Evolutionary conservation across 2,113 vertebrate genomes (phyloP).

Genomic region (Myrmecobius fasciatus): DNA sequence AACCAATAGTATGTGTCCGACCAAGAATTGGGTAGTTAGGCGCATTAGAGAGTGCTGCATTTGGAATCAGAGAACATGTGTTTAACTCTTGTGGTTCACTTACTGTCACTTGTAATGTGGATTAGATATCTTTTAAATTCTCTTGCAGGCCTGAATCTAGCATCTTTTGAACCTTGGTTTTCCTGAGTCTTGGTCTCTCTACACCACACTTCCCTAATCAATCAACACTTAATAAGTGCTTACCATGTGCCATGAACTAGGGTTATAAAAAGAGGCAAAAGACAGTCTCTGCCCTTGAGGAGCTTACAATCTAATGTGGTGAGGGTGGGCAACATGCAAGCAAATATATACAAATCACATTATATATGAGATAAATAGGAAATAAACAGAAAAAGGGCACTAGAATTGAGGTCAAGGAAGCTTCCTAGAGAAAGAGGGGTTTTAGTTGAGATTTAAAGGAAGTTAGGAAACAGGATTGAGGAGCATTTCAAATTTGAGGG

Average conservation of each 20-base stretch:
- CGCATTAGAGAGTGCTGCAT: not conserved
- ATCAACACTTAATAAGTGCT: too few relatives aligned
- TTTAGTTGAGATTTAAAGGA: not conserved
- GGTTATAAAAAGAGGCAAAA: not conserved
- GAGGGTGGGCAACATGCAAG: not conserved
- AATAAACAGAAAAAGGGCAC: not conserved
- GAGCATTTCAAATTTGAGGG: not conserved
- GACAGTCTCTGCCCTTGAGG: not conserved
- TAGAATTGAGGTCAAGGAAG: not conserved
- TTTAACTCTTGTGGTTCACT: not conserved
- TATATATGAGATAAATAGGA: not conserved
- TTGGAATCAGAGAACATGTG: not conserved
- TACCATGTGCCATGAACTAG: not conserved
- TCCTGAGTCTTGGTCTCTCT: not conserved
- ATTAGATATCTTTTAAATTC: not conserved
- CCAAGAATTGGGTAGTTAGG: not conserved
- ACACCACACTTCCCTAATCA: too few relatives aligned
- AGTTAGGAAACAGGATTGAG: not conserved
- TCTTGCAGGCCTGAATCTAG: not conserved
- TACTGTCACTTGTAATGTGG: not conserved
- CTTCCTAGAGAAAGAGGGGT: not conserved
- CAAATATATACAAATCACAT: not conserved
- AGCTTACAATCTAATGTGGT: not conserved
- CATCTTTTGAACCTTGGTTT: not conserved
- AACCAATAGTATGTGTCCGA: not conserved